These are phyloP conservation scores for Mixornis gularis DNA, from an alignment of 2,113 vertebrate species.

Conservation along the genomic window DNA sequence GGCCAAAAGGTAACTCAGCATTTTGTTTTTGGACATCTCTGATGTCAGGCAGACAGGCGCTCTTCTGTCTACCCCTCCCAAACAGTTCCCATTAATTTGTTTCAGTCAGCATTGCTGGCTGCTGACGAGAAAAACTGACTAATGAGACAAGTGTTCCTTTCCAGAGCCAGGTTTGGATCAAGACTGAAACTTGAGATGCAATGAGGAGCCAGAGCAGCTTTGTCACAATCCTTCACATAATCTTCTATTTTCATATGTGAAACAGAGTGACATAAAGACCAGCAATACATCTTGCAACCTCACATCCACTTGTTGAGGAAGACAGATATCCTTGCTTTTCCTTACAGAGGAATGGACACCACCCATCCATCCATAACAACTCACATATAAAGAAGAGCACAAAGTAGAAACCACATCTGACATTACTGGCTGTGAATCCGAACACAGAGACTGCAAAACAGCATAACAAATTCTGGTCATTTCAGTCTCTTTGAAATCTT, in stretches of 20 bases:
- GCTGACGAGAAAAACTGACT: neutral
- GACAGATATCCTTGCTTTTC: neutral
- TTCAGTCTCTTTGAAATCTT: neutral
- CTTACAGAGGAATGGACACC: neutral
- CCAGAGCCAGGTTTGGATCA: neutral
- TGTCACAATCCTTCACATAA: neutral
- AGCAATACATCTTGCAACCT: neutral
- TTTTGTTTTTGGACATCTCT: neutral
- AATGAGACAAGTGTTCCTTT: neutral
- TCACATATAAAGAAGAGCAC: neutral
- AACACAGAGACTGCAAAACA: neutral
- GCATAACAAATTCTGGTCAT: neutral
- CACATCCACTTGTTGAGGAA: neutral
- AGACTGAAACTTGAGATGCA: neutral
- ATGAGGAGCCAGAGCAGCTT: neutral
- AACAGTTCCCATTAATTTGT: neutral
- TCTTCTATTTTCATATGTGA: neutral
- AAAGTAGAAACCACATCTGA: neutral
- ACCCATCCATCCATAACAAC: neutral
- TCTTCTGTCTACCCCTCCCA: neutral
- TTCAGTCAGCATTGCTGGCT: neutral
- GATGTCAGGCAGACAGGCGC: neutral
- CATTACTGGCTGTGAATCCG: neutral
- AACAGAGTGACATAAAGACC: neutral
- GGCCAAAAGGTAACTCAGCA: neutral